Percentiles rank a stretch among this genome's conserved stretches.
phyloP scores from a whole-genome alignment of 1,140 invertebrate species.

The Pachyrhynchus sulphureomaculatus region DNA sequence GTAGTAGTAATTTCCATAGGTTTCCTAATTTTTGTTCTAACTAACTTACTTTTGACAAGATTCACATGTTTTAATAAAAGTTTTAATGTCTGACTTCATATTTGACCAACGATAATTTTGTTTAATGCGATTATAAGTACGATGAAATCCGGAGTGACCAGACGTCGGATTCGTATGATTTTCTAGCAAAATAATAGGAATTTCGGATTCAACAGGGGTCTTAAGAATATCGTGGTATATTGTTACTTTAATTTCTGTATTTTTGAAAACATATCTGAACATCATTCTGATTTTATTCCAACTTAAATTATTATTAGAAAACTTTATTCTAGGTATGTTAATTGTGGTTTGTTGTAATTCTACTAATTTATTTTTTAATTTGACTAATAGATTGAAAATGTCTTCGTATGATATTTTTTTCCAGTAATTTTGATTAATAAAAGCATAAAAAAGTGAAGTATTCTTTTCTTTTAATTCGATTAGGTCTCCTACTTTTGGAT shows the following conservation, averaged over 20 bases:
- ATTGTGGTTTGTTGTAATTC: not conserved
- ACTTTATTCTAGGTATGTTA: not conserved
- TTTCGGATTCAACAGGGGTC: not conserved
- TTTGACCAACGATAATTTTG: slow-evolving; percentile 47
- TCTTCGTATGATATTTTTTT: not conserved
- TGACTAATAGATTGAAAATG: not conserved
- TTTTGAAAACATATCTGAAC: not conserved
- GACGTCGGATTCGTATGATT: slow-evolving; percentile 1
- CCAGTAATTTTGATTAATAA: not conserved
- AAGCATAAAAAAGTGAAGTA: no score
- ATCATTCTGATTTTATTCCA: not conserved
- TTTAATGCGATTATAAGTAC: slow-evolving; percentile 33
- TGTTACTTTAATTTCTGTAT: slow-evolving; percentile 1
- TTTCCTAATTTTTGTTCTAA: slow-evolving; percentile 7
- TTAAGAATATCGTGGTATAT: not conserved
- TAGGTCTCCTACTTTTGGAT: not conserved
- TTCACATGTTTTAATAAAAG: slow-evolving; percentile 42
- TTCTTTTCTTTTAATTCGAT: not conserved
- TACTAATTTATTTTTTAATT: not conserved
- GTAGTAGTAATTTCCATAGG: slow-evolving; percentile 26
- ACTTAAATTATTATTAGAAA: not conserved
- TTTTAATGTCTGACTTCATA: slow-evolving; percentile 48
- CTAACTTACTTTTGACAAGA: slow-evolving; percentile 25
- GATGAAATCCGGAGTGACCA: slow-evolving; percentile 3
- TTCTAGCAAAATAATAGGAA: slow-evolving; percentile 1